phyloP scores from a whole-genome alignment of 2,888 invertebrate species.

The Uloborus plumipes region DNA sequence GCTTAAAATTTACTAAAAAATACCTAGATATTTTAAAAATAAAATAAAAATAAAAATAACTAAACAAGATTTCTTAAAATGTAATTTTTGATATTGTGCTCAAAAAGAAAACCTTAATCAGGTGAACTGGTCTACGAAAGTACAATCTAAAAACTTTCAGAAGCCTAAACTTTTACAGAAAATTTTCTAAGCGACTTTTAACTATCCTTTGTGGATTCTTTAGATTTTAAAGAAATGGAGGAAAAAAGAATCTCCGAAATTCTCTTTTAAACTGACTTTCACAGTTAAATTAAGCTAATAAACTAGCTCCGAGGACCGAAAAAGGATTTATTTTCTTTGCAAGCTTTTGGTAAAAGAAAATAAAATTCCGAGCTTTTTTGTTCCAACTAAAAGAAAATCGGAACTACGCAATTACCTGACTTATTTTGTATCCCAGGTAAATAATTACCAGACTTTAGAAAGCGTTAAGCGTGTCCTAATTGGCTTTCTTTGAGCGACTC shows the following conservation, averaged over 20 bases:
- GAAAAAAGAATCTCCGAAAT: slow-evolving; percentile 9
- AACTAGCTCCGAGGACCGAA: background rate
- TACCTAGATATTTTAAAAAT: background rate
- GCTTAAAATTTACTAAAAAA: background rate
- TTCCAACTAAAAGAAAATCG: slow-evolving; percentile 8
- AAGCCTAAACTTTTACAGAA: slow-evolving; percentile 6
- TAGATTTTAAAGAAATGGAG: no score
- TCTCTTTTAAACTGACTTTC: slow-evolving; percentile 5
- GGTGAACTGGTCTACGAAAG: background rate
- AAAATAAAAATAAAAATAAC: background rate
- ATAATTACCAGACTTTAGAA: slow-evolving; percentile 23
- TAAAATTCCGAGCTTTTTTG: no score
- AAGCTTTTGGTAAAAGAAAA: no score
- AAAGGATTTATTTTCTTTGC: no score
- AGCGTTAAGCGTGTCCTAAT: slow-evolving; percentile 28
- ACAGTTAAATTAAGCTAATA: slow-evolving; percentile 33
- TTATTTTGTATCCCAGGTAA: slow-evolving; percentile 11
- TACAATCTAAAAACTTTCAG: slow-evolving; percentile 14
- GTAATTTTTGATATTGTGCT: background rate
- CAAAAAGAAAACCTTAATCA: slow-evolving; percentile 1
- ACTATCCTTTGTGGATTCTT: slow-evolving; percentile 14
- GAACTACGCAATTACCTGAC: slow-evolving; percentile 11
- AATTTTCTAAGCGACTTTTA: slow-evolving; percentile 19
- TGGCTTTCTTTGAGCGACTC: slow-evolving; percentile 18
- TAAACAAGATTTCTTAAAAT: no score